Evolutionary conservation across 2,113 vertebrate genomes (phyloP).

Genomic region (Neogobius melanostomus): DNA sequence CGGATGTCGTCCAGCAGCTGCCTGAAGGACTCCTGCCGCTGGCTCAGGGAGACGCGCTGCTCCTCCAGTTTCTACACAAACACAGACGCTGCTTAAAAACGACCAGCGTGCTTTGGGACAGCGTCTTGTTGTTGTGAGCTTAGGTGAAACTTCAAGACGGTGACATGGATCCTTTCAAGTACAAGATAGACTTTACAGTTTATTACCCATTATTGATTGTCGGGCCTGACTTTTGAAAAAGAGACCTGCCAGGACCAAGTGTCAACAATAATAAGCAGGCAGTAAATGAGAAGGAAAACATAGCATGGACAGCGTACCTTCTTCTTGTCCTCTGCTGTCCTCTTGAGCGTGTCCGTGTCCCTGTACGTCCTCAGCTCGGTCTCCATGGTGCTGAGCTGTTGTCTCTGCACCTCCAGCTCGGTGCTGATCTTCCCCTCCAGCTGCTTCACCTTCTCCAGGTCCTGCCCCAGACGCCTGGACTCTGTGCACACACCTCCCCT

Average conservation of each 20-base stretch:
- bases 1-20: conserved; percentile 82
- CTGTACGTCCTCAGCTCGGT: conserved; percentile 81
- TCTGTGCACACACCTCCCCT: conserved; percentile 69
- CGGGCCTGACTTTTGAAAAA: too few relatives aligned
- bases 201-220: too few relatives aligned
- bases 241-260: too few relatives aligned
- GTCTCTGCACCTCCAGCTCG: conserved; percentile 85
- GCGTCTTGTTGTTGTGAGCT: too few relatives aligned
- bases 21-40: conserved; percentile 75
- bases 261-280: too few relatives aligned
- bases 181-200: too few relatives aligned
- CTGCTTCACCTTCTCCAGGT: conserved; percentile 94
- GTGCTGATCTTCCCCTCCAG: conserved; percentile 88
- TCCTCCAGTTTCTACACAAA: conserved; percentile 84
- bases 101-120: too few relatives aligned
- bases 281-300: too few relatives aligned
- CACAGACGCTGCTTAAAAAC: not conserved
- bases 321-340: conserved; percentile 86
- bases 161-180: too few relatives aligned
- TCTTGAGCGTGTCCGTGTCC: conserved; percentile 85
- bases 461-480: conserved; percentile 87
- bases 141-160: too few relatives aligned
- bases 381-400: conserved; percentile 81
- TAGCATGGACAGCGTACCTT: conserved; percentile 67
- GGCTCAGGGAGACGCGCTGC: conserved; percentile 80